Percentiles rank a stretch among this genome's conserved stretches.
Evolutionary conservation across 2,888 invertebrate species (phyloP).

Genomic region (Iselma pallidipennis): DNA sequence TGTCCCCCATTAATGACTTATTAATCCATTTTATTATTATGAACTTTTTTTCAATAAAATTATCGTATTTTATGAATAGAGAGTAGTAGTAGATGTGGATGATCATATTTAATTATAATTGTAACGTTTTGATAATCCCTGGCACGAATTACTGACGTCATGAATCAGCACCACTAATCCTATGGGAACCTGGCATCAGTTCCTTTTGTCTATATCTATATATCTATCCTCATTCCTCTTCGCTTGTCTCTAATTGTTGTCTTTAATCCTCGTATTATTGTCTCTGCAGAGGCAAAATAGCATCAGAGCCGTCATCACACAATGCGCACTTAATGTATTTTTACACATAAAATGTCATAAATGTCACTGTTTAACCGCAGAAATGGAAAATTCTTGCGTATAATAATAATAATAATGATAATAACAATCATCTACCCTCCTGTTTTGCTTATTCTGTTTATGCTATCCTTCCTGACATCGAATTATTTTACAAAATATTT

Average conservation of each 20-base stretch:
- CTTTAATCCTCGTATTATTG: slow-evolving; percentile 56
- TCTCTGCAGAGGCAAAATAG: slow-evolving; percentile 51
- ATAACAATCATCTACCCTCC: neutral
- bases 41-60: no score
- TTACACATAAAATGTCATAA: slow-evolving; percentile 48
- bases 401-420: slow-evolving; percentile 5
- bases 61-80: no score
- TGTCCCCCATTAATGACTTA: no score
- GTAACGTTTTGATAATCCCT: slow-evolving; percentile 34
- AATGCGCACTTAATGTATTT: slow-evolving; percentile 46
- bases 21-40: no score
- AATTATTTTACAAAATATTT: neutral
- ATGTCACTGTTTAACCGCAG: slow-evolving; percentile 40
- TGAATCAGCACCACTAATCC: slow-evolving; percentile 56
- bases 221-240: slow-evolving; percentile 2
- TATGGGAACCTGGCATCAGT: slow-evolving; percentile 53
- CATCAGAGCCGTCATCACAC: slow-evolving; percentile 51
- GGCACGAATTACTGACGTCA: slow-evolving; percentile 43
- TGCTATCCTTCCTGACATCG: no score
- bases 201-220: slow-evolving; percentile 44
- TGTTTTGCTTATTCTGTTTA: neutral
- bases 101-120: slow-evolving; percentile 32
- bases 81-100: no score
- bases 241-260: slow-evolving; percentile 49
- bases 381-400: slow-evolving; percentile 33